Conservation (phyloP, 2,113 vertebrate genomes). For the Pollimyrus isidori region DNA sequence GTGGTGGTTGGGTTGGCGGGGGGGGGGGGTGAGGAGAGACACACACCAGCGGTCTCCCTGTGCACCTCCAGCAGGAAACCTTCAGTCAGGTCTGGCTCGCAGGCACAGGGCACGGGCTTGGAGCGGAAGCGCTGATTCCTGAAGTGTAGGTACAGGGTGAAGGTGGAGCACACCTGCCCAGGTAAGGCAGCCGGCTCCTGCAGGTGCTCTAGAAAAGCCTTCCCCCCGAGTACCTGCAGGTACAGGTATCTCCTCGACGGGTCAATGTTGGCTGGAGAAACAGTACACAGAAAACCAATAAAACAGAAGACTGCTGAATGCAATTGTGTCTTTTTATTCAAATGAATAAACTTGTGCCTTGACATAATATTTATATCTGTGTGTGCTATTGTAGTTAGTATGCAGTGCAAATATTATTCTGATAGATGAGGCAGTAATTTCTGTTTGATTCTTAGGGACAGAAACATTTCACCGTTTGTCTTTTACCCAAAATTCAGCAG, state of each 20-base stretch:
- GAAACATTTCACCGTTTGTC: neutral
- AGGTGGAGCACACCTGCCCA: constrained; percentile 83
- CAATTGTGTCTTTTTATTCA: neutral
- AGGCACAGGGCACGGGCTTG: constrained; percentile 88
- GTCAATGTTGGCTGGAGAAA: constrained; percentile 76
- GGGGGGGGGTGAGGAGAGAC: neutral
- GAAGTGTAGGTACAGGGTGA: constrained; percentile 86
- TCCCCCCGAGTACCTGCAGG: constrained; percentile 90
- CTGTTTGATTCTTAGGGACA: neutral
- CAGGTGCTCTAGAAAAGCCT: constrained; percentile 94
- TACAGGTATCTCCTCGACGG: constrained; percentile 85
- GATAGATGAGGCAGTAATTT: neutral
- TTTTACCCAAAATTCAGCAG: neutral
- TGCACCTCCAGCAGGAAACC: constrained; percentile 89
- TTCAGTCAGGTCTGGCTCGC: constrained; percentile 88
- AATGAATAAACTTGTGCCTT: neutral
- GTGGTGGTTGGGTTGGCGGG: neutral
- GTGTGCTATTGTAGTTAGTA: neutral
- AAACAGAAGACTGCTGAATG: neutral
- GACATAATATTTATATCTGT: neutral
- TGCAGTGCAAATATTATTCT: neutral
- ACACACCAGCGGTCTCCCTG: constrained; percentile 72
- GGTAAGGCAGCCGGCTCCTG: constrained; percentile 86
- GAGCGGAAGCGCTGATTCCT: constrained; percentile 91
- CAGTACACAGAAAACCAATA: constrained; percentile 29